Base-by-base conservation (phyloP, 2,888 invertebrate species). In the Eupelmus urozonus region DNA sequence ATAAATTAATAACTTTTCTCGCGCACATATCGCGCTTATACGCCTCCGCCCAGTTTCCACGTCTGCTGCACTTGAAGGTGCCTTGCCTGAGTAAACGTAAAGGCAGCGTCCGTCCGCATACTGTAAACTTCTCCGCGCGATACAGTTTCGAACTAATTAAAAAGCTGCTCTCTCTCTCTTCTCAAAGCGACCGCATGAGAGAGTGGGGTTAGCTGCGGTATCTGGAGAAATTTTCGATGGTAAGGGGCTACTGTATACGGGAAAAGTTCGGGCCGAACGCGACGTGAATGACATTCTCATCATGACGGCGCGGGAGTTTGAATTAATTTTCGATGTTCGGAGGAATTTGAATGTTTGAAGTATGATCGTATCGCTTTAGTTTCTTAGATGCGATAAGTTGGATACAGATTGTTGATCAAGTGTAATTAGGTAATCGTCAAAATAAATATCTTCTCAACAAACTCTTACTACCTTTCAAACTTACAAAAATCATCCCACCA, bases 121-220 rank as follows among this genome's bases (percentile, higher is more conserved):
- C 45, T 42, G 76, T 57, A 70, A 80, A 80, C 72, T 80, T 80
- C 23, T 45, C 11, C 1, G 23, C 3, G 67, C 66, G 51, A 66
- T 76, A 73, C 34, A 79, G 81, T 81, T 81, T 29, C 60, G 77
- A 81, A 81, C 81, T 81, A 81, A 81, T 81, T 81, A 81, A 81
- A 81, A 81, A 81, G 79, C 80, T 72, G 40, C 62, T 73, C 65
- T n/a, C n/a, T n/a, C n/a, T n/a, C n/a, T n/a, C n/a, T 74, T 45
- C 62, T 80, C 78, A 80, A 79, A 79, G 78, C 74, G 62, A 16
- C 76, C 75, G 23, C 70, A 62, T 16, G 20, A 45, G 34, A 11
- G 20, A 45, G 34, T 57, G 67, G 11, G 34, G 45, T 20, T 74
- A 77, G 13, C 57, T 75, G 80, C 71, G 80, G 77, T 80, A 66